These are phyloP conservation scores for Anthopleura sola DNA, from an alignment of 64 coral and sea anemone species.

Conservation along the genomic window DNA sequence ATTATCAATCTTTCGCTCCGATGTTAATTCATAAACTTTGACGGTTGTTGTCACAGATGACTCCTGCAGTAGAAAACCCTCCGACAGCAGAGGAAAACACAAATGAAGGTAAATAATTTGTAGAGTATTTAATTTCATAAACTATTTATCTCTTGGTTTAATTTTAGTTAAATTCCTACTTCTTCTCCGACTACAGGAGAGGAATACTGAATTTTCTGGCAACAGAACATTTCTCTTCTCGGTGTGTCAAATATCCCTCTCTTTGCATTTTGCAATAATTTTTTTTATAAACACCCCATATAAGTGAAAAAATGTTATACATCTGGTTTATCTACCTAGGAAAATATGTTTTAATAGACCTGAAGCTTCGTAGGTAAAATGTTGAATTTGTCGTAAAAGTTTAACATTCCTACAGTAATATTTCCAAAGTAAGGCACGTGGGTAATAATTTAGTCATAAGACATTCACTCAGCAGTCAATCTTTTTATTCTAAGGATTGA, in stretches of 20 bases:
- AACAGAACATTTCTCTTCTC: not conserved
- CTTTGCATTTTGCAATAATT: not conserved
- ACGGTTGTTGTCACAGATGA: slow-evolving; percentile 64
- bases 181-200: not conserved
- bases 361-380: too few species aligned
- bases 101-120: slow-evolving; percentile 35
- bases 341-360: too few species aligned
- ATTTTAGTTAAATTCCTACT: not conserved
- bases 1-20: not conserved
- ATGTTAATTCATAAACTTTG: not conserved
- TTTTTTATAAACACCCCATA: not conserved
- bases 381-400: too few species aligned
- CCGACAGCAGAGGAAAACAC: slow-evolving; percentile 62
- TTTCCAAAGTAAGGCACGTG: not conserved
- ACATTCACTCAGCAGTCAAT: not conserved
- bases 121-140: not conserved
- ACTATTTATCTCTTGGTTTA: not conserved
- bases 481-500: too few species aligned
- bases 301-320: not conserved
- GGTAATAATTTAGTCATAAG: not conserved
- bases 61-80: slow-evolving; percentile 91
- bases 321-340: not conserved
- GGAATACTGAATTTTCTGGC: not conserved
- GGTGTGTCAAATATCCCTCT: not conserved
- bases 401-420: not conserved